phyloP scores from a whole-genome alignment of 2,888 invertebrate genomes.

The Acanthoscelides obtectus region DNA sequence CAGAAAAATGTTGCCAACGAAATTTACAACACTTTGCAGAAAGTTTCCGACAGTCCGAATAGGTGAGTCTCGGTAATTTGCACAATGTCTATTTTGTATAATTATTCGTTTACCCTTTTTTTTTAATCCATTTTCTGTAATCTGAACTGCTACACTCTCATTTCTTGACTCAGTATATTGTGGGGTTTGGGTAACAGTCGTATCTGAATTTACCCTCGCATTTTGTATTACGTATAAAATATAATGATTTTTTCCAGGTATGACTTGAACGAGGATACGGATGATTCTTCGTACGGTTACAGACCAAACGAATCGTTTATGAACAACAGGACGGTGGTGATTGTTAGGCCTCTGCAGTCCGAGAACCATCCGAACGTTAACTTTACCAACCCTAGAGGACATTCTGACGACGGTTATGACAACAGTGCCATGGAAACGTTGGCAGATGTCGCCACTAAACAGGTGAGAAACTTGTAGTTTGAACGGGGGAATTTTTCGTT shows the following conservation, averaged over 20 bases:
- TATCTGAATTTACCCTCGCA: too few relatives aligned
- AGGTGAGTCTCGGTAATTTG: not conserved
- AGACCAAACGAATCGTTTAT: conserved; percentile 9
- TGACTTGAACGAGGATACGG: not conserved
- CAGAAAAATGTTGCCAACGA: conserved; percentile 16
- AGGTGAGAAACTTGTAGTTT: conserved; percentile 16
- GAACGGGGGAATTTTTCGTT: not conserved
- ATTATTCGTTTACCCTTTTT: too few relatives aligned
- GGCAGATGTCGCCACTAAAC: conserved; percentile 46
- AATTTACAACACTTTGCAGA: conserved; percentile 13
- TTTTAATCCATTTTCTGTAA: too few relatives aligned
- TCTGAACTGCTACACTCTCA: too few relatives aligned
- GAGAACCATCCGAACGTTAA: conserved; percentile 11
- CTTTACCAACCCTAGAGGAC: not conserved
- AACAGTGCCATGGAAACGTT: conserved; percentile 48
- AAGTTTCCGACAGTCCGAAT: conserved; percentile 4
- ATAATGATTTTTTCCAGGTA: not conserved
- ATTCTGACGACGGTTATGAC: conserved; percentile 34
- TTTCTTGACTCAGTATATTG: too few relatives aligned
- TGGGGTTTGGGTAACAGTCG: too few relatives aligned
- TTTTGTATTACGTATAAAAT: too few relatives aligned
- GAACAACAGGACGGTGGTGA: conserved; percentile 17
- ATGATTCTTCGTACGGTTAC: not conserved
- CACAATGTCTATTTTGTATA: too few relatives aligned
- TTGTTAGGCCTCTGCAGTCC: conserved; percentile 13